Evolutionary conservation across 2,797 vertebrate species (phyloP), one percentile per base, ranked within the genome.

Genomic region (Ibycter americanus): DNA sequence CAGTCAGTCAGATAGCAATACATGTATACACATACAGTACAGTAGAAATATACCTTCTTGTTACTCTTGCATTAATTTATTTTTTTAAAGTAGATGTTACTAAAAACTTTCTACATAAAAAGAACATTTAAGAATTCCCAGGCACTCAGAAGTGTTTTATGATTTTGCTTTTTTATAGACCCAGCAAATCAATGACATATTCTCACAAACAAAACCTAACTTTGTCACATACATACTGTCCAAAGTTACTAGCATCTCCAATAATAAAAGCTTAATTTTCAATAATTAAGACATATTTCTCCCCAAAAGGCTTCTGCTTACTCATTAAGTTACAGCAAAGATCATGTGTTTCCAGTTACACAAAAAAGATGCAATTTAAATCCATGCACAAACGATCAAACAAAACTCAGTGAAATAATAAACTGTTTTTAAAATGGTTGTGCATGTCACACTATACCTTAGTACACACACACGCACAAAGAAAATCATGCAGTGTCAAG

Each of bases 321-420:
- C 14, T 82, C 52, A 81, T 71, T 79, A 90, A 72, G 19, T 55
- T 67, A 34, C 47, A 78, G n/a, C 21, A 85, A 61, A 83, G 54
- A 77, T 74, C 68, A 42, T 59, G 47, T 74, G 54, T 68, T 90
- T 79, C 44, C 76, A 80, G 38, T 89, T 89, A 83, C 58, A 47
- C 21, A 62, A 72, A 92, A 81, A 74, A 20, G 11, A 96, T 76
- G 29, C 25, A 20, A 89, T 91, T 80, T 89, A 87, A 93, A 86
- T 77, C 46, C 66, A 70, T 12, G 62, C 38, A 76, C 13, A 76
- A 55, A 80, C 44, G 54, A 93, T 83, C 55, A 92, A 83, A 89
- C 79, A 87, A 78, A 94, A 83, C 15, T 59, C 52, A 65, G 27
- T 36, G 34, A 84, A 94, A 96, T 82, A 51, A 95, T 93, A 71